Percentiles rank a stretch among this genome's conserved stretches.
Evolutionary conservation across 2,888 invertebrate species (phyloP).

Genomic region (Dryadula phaetusa): DNA sequence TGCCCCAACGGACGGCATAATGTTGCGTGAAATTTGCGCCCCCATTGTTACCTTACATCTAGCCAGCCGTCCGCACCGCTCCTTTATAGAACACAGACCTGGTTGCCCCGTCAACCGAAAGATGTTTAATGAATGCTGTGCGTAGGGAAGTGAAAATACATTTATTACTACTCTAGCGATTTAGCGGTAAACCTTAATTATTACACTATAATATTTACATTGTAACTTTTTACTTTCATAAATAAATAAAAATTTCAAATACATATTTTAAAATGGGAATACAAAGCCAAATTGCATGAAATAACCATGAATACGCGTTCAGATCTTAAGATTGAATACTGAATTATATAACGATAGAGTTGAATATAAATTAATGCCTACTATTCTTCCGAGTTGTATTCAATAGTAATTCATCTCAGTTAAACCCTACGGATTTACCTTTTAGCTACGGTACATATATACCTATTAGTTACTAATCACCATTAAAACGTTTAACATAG

Average conservation of each 20-base stretch:
- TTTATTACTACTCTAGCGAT: slow-evolving; percentile 28
- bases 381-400: slow-evolving; percentile 23
- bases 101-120: slow-evolving; percentile 62
- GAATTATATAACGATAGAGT: slow-evolving; percentile 28
- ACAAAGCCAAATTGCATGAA: background rate
- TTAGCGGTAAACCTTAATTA: background rate
- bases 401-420: slow-evolving; percentile 34
- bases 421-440: slow-evolving; percentile 21
- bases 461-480: background rate
- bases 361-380: slow-evolving; percentile 34
- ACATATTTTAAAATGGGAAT: no score
- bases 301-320: slow-evolving; percentile 2
- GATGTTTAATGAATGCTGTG: slow-evolving; percentile 51
- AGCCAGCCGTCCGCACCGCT: slow-evolving; percentile 59
- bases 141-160: slow-evolving; percentile 40
- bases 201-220: background rate
- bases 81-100: slow-evolving; percentile 61
- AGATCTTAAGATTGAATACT: background rate
- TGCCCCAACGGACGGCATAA: slow-evolving; percentile 60
- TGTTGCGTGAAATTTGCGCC: slow-evolving; percentile 80
- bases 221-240: background rate
- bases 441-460: slow-evolving; percentile 13
- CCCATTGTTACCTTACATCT: slow-evolving; percentile 71
- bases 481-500: background rate
- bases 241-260: background rate